Conservation (phyloP, 2,797 vertebrate genomes). For the Vespertilio murinus region DNA sequence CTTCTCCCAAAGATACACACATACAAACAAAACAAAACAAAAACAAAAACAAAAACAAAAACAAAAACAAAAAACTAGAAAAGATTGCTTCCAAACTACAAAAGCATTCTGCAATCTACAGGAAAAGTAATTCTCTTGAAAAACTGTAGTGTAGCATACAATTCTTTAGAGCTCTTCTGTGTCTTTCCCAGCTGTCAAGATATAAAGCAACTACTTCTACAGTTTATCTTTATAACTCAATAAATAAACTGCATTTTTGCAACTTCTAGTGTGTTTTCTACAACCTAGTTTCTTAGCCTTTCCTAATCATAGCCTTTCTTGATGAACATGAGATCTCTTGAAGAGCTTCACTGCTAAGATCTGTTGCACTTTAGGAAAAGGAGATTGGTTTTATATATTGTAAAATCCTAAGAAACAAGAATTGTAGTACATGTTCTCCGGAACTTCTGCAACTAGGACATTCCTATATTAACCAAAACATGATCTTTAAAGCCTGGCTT, state of each 20-base stretch:
- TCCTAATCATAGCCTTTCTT: neutral
- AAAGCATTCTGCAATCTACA: neutral
- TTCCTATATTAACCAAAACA: neutral
- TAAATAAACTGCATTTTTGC: neutral
- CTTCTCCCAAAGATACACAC: neutral
- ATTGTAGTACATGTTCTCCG: too few species aligned
- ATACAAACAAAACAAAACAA: too few species aligned
- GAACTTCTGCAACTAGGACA: neutral
- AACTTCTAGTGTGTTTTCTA: neutral
- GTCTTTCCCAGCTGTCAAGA: constrained; percentile 18
- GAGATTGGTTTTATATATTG: neutral
- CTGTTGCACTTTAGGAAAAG: neutral
- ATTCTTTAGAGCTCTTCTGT: constrained; percentile 17
- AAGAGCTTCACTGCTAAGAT: neutral
- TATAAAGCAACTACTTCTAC: constrained; percentile 36
- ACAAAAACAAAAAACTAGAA: neutral
- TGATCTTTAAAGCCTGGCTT: neutral
- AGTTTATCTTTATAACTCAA: neutral
- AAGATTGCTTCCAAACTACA: too few species aligned
- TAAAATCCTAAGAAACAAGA: neutral
- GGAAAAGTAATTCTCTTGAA: neutral
- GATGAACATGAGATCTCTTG: neutral
- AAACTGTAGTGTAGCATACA: neutral
- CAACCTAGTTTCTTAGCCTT: neutral
- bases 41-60: too few species aligned